Percentiles rank a stretch among this genome's conserved stretches.
Conservation (phyloP, 2,113 vertebrate species). For the Argyrosomus japonicus region DNA sequence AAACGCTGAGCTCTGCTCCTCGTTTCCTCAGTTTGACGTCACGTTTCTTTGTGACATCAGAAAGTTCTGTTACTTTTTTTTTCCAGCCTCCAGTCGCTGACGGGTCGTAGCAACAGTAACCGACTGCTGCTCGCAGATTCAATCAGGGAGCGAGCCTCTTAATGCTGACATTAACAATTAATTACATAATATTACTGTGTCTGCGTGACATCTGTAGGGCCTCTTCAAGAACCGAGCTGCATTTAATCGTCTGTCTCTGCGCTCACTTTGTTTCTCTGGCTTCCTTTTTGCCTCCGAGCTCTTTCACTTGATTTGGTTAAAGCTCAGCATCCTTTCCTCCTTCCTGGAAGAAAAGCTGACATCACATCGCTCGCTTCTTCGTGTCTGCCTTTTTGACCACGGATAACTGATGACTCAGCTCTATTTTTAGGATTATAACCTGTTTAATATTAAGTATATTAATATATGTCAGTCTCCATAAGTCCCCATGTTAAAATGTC, state of each 20-base stretch:
- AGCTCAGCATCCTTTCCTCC: not conserved
- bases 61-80: too few relatives aligned
- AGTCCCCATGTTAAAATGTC: too few relatives aligned
- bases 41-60: not conserved
- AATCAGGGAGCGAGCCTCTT: not conserved
- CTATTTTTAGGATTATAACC: too few relatives aligned
- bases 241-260: slow-evolving; percentile 10
- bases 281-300: slow-evolving; percentile 3
- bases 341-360: too few relatives aligned
- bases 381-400: too few relatives aligned
- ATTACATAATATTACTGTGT: slow-evolving; percentile 2
- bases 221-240: slow-evolving; percentile 22
- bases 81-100: not conserved
- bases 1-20: not conserved
- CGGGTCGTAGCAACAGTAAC: not conserved
- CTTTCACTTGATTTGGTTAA: not conserved
- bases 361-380: too few relatives aligned
- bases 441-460: too few relatives aligned
- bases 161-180: slow-evolving; percentile 12
- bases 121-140: not conserved
- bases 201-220: slow-evolving; percentile 19
- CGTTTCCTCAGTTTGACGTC: not conserved
- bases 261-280: not conserved
- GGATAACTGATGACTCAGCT: too few relatives aligned
- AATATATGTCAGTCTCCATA: too few relatives aligned